phyloP scores from a whole-genome alignment of 2,888 invertebrate species.

The Napeogenes sylphis region DNA sequence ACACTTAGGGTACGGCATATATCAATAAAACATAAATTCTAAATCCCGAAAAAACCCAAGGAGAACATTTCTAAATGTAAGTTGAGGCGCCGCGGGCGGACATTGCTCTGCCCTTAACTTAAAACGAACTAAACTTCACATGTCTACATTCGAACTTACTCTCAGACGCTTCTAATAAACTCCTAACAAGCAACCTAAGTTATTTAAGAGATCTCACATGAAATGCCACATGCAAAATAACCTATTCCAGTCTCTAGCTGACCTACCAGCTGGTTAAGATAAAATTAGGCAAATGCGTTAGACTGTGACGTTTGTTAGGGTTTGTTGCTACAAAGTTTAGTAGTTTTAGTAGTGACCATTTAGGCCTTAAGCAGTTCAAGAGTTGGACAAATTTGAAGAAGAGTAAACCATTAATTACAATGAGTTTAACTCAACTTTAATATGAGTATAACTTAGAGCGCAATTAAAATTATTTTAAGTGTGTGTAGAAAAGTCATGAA shows the following conservation, averaged over 20 bases:
- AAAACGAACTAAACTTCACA: constrained; percentile 30
- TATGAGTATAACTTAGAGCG: too few species aligned
- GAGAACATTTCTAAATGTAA: constrained; percentile 21
- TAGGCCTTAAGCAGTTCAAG: constrained; percentile 7
- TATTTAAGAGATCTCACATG: constrained; percentile 15
- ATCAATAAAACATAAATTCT: background rate
- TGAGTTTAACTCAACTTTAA: background rate
- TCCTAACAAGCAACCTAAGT: constrained; percentile 26
- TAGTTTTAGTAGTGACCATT: constrained; percentile 5
- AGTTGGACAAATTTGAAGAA: constrained; percentile 1
- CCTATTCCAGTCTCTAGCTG: background rate
- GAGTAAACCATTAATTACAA: background rate
- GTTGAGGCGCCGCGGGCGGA: constrained; percentile 38
- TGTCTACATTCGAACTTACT: constrained; percentile 24
- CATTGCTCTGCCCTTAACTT: constrained; percentile 34
- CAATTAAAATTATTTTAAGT: too few species aligned
- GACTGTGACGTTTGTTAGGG: constrained; percentile 6
- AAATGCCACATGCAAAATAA: constrained; percentile 13
- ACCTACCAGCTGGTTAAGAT: constrained; percentile 2
- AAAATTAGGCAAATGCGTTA: constrained; percentile 3
- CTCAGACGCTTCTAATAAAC: constrained; percentile 26
- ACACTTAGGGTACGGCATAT: too few species aligned
- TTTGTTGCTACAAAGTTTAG: constrained; percentile 4
- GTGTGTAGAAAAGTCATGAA: too few species aligned
- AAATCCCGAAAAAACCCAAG: constrained; percentile 5